Base-by-base conservation (phyloP, 2,888 invertebrate species). In the Fabriciana adippe region DNA sequence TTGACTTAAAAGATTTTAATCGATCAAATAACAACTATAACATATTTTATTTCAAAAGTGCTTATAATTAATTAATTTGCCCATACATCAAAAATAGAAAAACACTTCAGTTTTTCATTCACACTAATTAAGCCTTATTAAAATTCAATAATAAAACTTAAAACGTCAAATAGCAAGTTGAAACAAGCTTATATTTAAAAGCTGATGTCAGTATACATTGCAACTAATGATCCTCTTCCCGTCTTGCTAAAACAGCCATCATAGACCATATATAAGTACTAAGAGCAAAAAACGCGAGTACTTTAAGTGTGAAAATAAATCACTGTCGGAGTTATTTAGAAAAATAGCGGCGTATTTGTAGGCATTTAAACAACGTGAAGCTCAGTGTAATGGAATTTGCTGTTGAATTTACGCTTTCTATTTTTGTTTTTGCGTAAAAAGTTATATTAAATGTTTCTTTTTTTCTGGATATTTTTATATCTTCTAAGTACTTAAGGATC, bases 241-340 rank as follows among this genome's bases (percentile, higher is more conserved):
- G 68, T 68, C 50, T 68, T 11, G 54, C 68, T 68, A 60, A 68
- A 68, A 54, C 60, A 41, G 64, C 35, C 35, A 41, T 60, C 68
- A 55, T 45, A 60, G 48, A 56, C 67, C 59, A 60, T 64, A 60
- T 50, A 50, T 18, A 54, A 55, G 35, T 13, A 41, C 47, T 54
- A 50, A 45, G 18, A 55, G 55, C n/a, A 55, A 45, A 50, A 60
- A 56, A 57, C 55, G 45, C 14, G 67, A n/a, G 35, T 64, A 53
- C 55, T 48, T 50, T 35, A 59, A 66, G 64, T 67, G 60, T 21
- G n/a, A 64, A 60, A 54, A 65, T 67, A 67, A 70, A 64, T 67
- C 57, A 65, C 14, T 11, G 31, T 35, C 31, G 50, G 0, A 35
- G 50, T 51, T 61, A 41, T 61, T 53, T 51, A 51, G 61, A 55